Percentiles rank a stretch among this genome's conserved stretches.
These are phyloP conservation scores for Oreochromis grahami DNA, from an alignment of 2,797 vertebrate species.

Conservation along the genomic window DNA sequence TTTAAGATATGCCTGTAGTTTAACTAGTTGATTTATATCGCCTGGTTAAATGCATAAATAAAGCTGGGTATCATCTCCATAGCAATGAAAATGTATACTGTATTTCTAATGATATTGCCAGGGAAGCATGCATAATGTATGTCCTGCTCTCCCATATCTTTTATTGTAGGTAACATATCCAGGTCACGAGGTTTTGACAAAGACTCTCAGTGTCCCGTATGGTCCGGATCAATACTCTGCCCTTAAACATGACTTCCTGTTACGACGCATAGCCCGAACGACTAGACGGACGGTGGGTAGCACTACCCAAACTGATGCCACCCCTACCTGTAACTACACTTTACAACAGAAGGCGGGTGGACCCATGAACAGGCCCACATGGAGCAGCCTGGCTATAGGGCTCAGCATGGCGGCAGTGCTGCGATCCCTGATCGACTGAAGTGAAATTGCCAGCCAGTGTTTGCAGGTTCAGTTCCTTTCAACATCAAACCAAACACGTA, in stretches of 20 bases:
- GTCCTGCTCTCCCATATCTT: not conserved
- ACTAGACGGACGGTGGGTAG: not conserved
- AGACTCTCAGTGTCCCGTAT: constrained; percentile 68
- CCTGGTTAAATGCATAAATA: not conserved
- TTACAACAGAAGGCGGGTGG: not conserved
- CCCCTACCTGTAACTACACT: constrained; percentile 1
- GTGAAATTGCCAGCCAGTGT: not conserved
- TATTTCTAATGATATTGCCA: not conserved
- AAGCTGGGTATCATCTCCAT: not conserved
- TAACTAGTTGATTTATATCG: not conserved
- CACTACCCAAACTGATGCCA: not conserved
- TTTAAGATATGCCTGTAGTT: not conserved
- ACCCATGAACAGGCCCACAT: not conserved
- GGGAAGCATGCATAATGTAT: not conserved
- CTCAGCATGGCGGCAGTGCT: not conserved
- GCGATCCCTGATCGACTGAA: constrained; percentile 3
- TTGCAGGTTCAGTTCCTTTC: not conserved
- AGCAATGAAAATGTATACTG: not conserved
- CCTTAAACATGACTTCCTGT: constrained; percentile 76
- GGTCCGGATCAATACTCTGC: constrained; percentile 76
- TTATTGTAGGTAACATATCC: constrained; percentile 79
- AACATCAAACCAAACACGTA: not conserved
- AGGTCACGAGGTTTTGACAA: constrained; percentile 68
- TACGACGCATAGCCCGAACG: constrained; percentile 16
- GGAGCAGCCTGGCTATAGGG: not conserved